Evolutionary conservation across 1,140 invertebrate genomes (phyloP).

Genomic region (Lepidotrigona ventralis): DNA sequence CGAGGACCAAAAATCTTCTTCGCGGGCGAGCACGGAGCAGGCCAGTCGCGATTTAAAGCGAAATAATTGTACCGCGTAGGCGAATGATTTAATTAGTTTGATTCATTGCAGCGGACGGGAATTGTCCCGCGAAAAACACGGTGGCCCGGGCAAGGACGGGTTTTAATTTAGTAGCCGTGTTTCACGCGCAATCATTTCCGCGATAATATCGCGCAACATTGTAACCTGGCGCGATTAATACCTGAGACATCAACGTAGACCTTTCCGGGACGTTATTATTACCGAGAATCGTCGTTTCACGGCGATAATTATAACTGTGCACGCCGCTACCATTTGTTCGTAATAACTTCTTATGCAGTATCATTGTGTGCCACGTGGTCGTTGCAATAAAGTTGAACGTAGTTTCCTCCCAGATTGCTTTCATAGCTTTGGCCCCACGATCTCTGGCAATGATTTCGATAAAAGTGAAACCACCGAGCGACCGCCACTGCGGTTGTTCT

Average conservation of each 20-base stretch:
- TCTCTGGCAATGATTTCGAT: background rate
- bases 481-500: background rate
- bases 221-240: conserved; percentile 51
- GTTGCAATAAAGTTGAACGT: background rate
- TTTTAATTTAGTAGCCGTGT: conserved; percentile 48
- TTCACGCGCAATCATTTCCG: conserved; percentile 37
- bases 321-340: conserved; percentile 35
- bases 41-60: conserved; percentile 12
- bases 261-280: conserved; percentile 43
- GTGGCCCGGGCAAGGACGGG: background rate
- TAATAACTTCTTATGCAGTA: conserved; percentile 39
- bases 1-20: background rate
- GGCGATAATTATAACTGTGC: conserved; percentile 37
- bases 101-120: conserved; percentile 23
- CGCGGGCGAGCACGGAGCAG: background rate
- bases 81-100: conserved; percentile 51
- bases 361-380: conserved; percentile 7
- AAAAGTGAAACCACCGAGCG: conserved; percentile 3
- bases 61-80: conserved; percentile 40
- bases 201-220: conserved; percentile 37
- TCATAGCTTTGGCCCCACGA: background rate
- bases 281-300: conserved; percentile 36
- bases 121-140: conserved; percentile 34
- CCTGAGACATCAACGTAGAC: conserved; percentile 20
- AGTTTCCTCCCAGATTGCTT: background rate